Evolutionary conservation across 2,797 vertebrate species (phyloP), one percentile per base, ranked within the genome.

Genomic region (Mus spretus): DNA sequence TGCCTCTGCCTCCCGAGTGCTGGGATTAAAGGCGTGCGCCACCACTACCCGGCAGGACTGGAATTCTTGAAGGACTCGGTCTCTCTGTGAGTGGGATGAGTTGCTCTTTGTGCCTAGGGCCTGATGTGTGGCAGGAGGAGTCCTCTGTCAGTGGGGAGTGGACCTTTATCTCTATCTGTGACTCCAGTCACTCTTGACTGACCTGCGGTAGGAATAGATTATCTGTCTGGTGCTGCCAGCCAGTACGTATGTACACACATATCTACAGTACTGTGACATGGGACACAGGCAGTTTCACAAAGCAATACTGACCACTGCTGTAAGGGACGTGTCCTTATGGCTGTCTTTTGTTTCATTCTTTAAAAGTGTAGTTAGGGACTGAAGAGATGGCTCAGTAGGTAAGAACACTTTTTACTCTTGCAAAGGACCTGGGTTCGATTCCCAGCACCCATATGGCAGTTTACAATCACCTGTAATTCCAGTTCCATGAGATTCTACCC

Each of bases 331-430:
- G 15, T 65, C 84, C 20, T 70, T n/a, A 50, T 67, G 31, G 8
- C n/a, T 34, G 9, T 61, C 57, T 44, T 85, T 65, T 90, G 14
- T 90, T 92, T 82, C 70, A 31, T n/a, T 90, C 70, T 93, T 97
- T 74, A 61, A 17, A 47, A 83, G 57, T 44, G 22, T 47, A 44
- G 28, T 85, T n/a, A 44, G 44, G 44, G 34, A 6, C 67, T 72
- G 13, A 72, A 37, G 65, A 87, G 65, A 55, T 72, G 50, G 14
- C 65, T 87, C 50, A 3, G 84, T 3, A 12, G n/a, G 24, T 37
- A 72, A 72, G 34, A 87, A 72, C 13, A 37, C 22, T 14, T 85
- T 34, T 65, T 85, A 67, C 31, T 20, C 44, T 85, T n/a, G 31
- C 63, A 85, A 67, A 24, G 19, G 47, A 37, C 84, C 47, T 87